Conservation (phyloP, 2,113 vertebrate genomes). For the Terrapene triunguis region DNA sequence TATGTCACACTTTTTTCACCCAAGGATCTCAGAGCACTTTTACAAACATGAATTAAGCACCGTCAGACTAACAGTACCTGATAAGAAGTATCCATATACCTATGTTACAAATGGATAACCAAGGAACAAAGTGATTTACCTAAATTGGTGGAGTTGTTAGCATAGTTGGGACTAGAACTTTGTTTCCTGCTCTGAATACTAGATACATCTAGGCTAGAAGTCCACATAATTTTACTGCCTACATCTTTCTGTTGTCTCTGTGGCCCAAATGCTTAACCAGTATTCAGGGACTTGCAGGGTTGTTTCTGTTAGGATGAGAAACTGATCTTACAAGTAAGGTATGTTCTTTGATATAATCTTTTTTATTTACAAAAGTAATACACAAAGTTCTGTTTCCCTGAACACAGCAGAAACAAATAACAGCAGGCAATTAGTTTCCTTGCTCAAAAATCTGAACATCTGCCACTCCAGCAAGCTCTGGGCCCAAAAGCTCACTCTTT, state of each 20-base stretch:
- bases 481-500: not conserved
- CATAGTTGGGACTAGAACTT: not conserved
- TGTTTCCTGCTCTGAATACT: not conserved
- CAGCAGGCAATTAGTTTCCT: not conserved
- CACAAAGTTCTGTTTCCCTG: not conserved
- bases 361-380: not conserved
- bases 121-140: not conserved
- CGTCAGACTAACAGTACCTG: not conserved
- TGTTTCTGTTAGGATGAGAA: not conserved
- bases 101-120: not conserved
- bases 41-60: not conserved
- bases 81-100: not conserved
- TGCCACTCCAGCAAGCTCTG: not conserved
- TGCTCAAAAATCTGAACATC: not conserved
- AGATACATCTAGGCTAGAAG: not conserved
- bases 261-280: not conserved
- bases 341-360: not conserved
- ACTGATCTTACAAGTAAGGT: not conserved
- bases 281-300: not conserved
- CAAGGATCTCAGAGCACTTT: not conserved
- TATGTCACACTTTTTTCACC: not conserved
- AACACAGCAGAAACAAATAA: not conserved
- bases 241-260: not conserved
- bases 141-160: not conserved
- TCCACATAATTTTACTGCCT: not conserved